phyloP scores from a whole-genome alignment of 1,140 invertebrate genomes.

The Varroa destructor region DNA sequence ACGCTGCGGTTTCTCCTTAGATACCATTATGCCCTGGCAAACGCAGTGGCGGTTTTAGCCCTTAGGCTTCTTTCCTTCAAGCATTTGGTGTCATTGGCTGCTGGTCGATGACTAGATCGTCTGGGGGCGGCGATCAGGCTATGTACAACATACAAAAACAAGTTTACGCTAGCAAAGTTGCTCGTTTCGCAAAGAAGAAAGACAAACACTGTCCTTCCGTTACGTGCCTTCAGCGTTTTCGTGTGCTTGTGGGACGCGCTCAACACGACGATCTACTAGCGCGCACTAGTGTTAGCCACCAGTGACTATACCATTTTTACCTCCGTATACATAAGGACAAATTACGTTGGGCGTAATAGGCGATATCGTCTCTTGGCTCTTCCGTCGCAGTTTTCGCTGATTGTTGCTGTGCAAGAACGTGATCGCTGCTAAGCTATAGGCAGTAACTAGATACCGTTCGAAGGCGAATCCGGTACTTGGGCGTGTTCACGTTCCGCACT shows the following conservation, averaged over 20 bases:
- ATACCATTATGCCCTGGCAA: background rate
- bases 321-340: too few species aligned
- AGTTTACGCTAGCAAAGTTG: background rate
- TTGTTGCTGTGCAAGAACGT: background rate
- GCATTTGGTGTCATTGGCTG: background rate
- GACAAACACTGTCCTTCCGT: background rate
- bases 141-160: conserved; percentile 7
- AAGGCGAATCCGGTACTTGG: conserved; percentile 18
- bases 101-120: conserved; percentile 27
- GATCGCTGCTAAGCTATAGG: background rate
- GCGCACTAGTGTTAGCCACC: too few species aligned
- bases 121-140: conserved; percentile 2
- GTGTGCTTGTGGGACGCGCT: too few species aligned
- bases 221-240: background rate
- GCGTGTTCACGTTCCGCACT: background rate
- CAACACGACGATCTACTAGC: too few species aligned
- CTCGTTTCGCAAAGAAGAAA: too few species aligned
- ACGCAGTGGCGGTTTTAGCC: background rate
- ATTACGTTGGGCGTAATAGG: too few species aligned
- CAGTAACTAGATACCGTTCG: conserved; percentile 11
- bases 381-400: too few species aligned
- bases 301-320: too few species aligned
- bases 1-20: too few species aligned
- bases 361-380: too few species aligned
- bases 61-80: background rate